Evolutionary conservation across 1,140 invertebrate species (phyloP).

Genomic region (Melitaea cinxia): DNA sequence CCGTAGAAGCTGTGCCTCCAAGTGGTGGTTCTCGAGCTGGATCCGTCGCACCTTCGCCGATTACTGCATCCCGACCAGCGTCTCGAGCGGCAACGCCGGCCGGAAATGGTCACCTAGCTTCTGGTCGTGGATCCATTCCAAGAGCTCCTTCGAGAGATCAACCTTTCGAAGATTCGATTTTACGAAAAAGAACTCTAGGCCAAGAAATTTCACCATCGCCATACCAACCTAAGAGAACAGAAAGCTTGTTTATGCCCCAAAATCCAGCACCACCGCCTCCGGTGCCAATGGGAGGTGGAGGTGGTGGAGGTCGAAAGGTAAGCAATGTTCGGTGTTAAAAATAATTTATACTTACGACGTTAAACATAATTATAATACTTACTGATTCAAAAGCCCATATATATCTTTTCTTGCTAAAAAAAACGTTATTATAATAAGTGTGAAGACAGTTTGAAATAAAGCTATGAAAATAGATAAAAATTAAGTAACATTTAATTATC

Average conservation of each 20-base stretch:
- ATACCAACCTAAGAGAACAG: constrained; percentile 93
- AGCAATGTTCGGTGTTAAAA: constrained; percentile 19
- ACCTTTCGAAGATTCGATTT: constrained; percentile 90
- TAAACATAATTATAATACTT: no score
- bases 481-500: no score
- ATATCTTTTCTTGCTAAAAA: no score
- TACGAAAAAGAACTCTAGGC: constrained; percentile 89
- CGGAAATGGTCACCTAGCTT: constrained; percentile 81
- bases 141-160: constrained; percentile 74
- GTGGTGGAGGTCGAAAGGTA: constrained; percentile 71
- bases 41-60: constrained; percentile 80
- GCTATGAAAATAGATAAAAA: no score
- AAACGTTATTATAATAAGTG: no score
- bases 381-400: no score
- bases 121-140: constrained; percentile 75
- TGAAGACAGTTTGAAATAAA: no score
- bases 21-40: constrained; percentile 55
- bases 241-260: constrained; percentile 88
- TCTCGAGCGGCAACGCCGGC: constrained; percentile 71
- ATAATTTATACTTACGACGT: no score
- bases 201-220: constrained; percentile 93
- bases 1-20: constrained; percentile 83
- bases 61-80: constrained; percentile 60
- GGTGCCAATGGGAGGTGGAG: constrained; percentile 73
- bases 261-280: constrained; percentile 78